A percentile compares a stretch with the other conserved stretches of the same genome.
These are phyloP conservation scores for Silurus lanzhouensis DNA, from an alignment of 2,797 vertebrate species.

Conservation along the genomic window DNA sequence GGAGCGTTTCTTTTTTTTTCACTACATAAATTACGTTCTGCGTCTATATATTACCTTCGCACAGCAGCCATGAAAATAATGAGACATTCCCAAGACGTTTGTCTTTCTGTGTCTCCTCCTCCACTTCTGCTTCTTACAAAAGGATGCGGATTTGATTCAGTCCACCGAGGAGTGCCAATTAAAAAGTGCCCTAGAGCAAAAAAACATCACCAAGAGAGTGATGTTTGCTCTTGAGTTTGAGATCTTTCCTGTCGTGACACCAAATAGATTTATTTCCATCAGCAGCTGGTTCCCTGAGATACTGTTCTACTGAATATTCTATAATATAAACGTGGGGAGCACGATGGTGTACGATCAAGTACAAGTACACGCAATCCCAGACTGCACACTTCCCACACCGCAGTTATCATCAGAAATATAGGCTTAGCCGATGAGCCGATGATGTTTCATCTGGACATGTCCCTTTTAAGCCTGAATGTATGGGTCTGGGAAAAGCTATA, in stretches of 20 bases:
- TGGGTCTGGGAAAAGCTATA: neutral
- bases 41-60: slow-evolving; percentile 13
- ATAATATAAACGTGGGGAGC: neutral
- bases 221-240: neutral
- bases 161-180: slow-evolving; percentile 44
- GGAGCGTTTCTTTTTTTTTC: neutral
- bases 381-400: neutral
- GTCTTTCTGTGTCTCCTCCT: slow-evolving; percentile 10
- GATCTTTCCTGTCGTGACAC: slow-evolving; percentile 1
- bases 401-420: neutral
- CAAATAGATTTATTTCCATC: slow-evolving; percentile 9
- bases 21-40: slow-evolving; percentile 18
- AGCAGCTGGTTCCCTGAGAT: slow-evolving; percentile 12
- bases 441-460: neutral
- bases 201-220: slow-evolving; percentile 5
- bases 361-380: neutral
- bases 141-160: slow-evolving; percentile 24
- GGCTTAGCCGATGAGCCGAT: too few species aligned
- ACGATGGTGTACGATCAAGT: neutral
- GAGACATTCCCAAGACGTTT: slow-evolving; percentile 43
- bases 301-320: neutral
- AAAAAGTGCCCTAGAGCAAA: slow-evolving; percentile 53
- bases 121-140: slow-evolving; percentile 32
- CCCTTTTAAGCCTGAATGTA: neutral
- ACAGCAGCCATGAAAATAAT: slow-evolving; percentile 34